Evolutionary conservation across 2,797 vertebrate genomes (phyloP), one percentile per base, ranked within the genome.

Genomic region (Rhinatrema bivittatum): DNA sequence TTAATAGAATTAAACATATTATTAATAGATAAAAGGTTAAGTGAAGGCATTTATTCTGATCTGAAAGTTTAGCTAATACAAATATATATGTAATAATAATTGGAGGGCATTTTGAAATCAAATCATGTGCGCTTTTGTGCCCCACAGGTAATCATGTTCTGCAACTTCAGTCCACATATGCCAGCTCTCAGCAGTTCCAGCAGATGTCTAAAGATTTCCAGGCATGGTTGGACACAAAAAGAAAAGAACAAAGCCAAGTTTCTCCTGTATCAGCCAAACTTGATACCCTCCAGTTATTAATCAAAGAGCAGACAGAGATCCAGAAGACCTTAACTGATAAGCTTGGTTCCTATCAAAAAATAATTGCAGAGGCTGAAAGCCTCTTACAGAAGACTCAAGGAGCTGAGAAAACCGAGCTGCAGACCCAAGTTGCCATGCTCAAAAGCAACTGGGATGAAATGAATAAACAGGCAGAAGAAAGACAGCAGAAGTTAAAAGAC

Each of bases 141-240:
- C 28, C 55, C 49, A 6, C 12, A 99, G 96, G 79, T 35, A 88
- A 85, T 56, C 79, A 85, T 5, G 78, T 97, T 41, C 84, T 91
- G 53, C 88, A 92, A 51, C 87, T 99, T 55, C 94, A 89, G 44
- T 91, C 85, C 1, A 90, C 91, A 0, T 95, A 91, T 16, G 70
- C 86, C 40, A 90, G 89, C 71, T 98, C 92, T 45, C 89, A 97
- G 72, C 93, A 97, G 49, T 98, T 99, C 67, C 87, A 96, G 60
- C 88, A 91, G 56, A 94, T 87, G 67, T 97, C 91, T 21, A 90
- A 87, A 75, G 89, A 97, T 58, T 93, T 98, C 60, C 87, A 95
- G 62, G 58, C 54, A 4, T 99, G 94, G 95, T 63, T 99, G 24
- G 71, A 82, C 21, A 73, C 82, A 56, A 91, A 80, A 68, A 86